These are phyloP conservation scores for Eumerus sabulonum DNA, from an alignment of 2,888 invertebrate genomes.

Conservation along the genomic window DNA sequence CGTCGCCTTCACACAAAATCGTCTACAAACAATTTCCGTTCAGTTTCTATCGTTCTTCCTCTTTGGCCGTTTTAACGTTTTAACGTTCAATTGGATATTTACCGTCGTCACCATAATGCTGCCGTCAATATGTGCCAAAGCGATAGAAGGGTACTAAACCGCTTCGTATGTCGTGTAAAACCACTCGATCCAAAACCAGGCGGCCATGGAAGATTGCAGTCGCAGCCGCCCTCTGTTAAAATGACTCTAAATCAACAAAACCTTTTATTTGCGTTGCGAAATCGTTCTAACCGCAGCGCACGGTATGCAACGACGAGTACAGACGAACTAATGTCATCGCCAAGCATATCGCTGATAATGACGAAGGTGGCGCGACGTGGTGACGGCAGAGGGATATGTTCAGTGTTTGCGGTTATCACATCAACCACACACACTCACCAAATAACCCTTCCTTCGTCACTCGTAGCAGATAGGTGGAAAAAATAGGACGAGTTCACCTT, in stretches of 20 bases:
- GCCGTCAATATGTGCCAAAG: no score
- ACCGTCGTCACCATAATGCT: background rate
- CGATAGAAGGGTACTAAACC: background rate
- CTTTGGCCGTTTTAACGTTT: constrained; percentile 44
- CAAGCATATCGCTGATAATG: constrained; percentile 68
- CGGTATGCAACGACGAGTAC: constrained; percentile 67
- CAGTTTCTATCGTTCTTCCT: no score
- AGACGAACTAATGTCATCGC: constrained; percentile 69
- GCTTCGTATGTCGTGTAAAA: constrained; percentile 22
- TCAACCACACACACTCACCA: constrained; percentile 61
- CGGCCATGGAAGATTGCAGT: background rate
- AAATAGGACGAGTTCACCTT: constrained; percentile 4
- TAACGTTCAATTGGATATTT: constrained; percentile 60
- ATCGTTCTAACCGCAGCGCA: constrained; percentile 64
- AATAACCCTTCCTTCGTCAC: constrained; percentile 1
- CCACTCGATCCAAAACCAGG: constrained; percentile 3
- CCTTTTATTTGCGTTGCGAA: constrained; percentile 67
- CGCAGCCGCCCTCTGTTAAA: background rate
- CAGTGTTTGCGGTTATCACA: constrained; percentile 68
- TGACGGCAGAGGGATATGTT: constrained; percentile 8
- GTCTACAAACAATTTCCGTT: constrained; percentile 42
- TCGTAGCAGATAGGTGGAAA: background rate
- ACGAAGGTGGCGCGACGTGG: constrained; percentile 49
- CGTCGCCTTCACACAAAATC: constrained; percentile 41
- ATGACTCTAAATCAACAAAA: constrained; percentile 61